phyloP scores from a whole-genome alignment of 2,888 invertebrate genomes.

The Cactoblastis cactorum region DNA sequence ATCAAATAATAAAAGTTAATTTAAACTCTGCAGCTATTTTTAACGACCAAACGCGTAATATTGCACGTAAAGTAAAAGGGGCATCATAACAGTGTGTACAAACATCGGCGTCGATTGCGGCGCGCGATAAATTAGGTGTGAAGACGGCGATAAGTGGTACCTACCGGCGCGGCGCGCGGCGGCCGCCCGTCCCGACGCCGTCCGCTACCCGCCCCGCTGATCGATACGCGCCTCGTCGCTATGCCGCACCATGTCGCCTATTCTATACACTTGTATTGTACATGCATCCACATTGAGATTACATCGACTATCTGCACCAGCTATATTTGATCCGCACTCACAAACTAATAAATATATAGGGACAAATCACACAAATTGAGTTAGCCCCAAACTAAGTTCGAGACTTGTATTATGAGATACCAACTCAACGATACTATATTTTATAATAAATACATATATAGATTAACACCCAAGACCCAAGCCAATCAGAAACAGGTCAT shows the following conservation, averaged over 20 bases:
- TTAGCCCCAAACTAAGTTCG: neutral
- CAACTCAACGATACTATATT: too few relatives aligned
- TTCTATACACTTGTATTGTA: slow-evolving; percentile 39
- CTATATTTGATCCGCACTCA: too few relatives aligned
- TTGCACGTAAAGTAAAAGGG: slow-evolving; percentile 33
- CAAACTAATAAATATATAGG: too few relatives aligned
- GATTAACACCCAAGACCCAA: too few relatives aligned
- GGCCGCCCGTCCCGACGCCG: slow-evolving; percentile 26
- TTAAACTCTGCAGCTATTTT: slow-evolving; percentile 9
- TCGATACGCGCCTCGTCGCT: slow-evolving; percentile 33
- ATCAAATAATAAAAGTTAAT: slow-evolving; percentile 3
- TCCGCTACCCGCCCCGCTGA: slow-evolving; percentile 39
- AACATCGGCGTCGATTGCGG: slow-evolving; percentile 55
- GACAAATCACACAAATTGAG: too few relatives aligned
- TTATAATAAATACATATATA: too few relatives aligned
- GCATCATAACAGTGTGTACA: slow-evolving; percentile 46
- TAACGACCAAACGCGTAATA: slow-evolving; percentile 14
- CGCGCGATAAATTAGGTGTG: slow-evolving; percentile 73
- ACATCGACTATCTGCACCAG: neutral
- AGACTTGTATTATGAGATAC: too few relatives aligned
- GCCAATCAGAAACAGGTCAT: too few relatives aligned
- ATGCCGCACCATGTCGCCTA: slow-evolving; percentile 39
- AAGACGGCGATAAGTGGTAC: slow-evolving; percentile 70
- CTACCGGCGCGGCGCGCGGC: slow-evolving; percentile 39
- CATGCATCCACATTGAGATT: slow-evolving; percentile 30